phyloP scores from a whole-genome alignment of 2,888 invertebrate genomes.

The Lottia gigantea region DNA sequence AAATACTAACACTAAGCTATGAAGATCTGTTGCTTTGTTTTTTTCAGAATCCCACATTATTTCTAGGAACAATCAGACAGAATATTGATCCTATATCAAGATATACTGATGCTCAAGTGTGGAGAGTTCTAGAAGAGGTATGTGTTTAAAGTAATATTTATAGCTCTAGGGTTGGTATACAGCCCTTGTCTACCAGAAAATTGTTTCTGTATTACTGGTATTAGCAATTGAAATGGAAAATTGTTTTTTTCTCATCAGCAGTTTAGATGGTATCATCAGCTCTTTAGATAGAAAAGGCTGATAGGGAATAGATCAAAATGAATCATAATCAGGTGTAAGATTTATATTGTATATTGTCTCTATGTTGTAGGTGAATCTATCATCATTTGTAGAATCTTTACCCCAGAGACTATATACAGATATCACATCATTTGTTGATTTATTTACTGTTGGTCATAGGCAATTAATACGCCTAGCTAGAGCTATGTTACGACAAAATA shows the following conservation, averaged over 20 bases:
- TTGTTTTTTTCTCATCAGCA: too few species aligned
- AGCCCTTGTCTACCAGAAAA: too few species aligned
- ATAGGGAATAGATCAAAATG: too few species aligned
- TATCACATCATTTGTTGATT: slow-evolving; percentile 36
- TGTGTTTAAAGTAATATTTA: neutral
- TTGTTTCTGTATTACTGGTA: too few species aligned
- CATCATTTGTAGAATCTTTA: slow-evolving; percentile 41
- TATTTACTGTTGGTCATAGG: slow-evolving; percentile 44
- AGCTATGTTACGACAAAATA: slow-evolving; percentile 44
- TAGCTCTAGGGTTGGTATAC: too few species aligned
- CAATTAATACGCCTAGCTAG: slow-evolving; percentile 49
- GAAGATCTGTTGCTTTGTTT: neutral
- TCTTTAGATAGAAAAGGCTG: too few species aligned
- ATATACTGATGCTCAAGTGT: slow-evolving; percentile 48
- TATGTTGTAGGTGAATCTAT: slow-evolving; percentile 39
- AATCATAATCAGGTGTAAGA: too few species aligned
- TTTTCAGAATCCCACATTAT: slow-evolving; percentile 44
- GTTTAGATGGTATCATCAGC: too few species aligned
- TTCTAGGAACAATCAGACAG: slow-evolving; percentile 46
- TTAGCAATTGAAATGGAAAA: too few species aligned
- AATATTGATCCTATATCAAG: slow-evolving; percentile 46
- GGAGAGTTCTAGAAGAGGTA: slow-evolving; percentile 47
- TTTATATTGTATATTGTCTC: neutral
- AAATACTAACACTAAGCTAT: too few species aligned
- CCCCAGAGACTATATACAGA: slow-evolving; percentile 49